Evolutionary conservation across 2,888 invertebrate genomes (phyloP), one percentile per base, ranked within the genome.

Genomic region (Clistopyga incitator): DNA sequence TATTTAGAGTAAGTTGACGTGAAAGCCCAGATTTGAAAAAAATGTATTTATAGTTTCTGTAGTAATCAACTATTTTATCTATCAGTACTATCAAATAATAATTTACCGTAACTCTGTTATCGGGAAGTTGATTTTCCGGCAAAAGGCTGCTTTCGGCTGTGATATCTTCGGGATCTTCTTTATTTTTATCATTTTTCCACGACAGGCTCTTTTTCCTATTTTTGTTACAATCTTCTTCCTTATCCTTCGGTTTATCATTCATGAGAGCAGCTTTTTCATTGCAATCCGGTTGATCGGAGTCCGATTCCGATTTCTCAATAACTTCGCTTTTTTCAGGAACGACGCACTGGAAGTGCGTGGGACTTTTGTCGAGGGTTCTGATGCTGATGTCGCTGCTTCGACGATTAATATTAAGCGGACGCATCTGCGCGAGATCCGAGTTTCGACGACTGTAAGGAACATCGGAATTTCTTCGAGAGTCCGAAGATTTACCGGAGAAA

Each of bases 111-210:
- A 89, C 86, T 86, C 88, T 88, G 45, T 82, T 87, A 20, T 89
- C 89, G 4, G 85, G 47, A 56, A 81, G 65, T 3, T 84, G 83
- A 61, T 84, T 87, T 23, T 92, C 92, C 3, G 92, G 88, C 76
- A 93, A 89, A 34, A 94, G 88, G 52, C 91, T 93, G 25, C 93
- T 92, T 80, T 93, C 93, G 2, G 93, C 93, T 2, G 93, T 93
- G 10, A 92, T 93, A 52, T 93, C 93, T 82, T 93, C 93, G 1
- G 86, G 82, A 25, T 90, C 90, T 67, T 90, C 90, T 42, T 88
- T 90, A 38, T 86, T 89, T 50, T 89, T 90, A 20, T 92, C 91
- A 42, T 87, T 90, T 75, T 93, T 93, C 94, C 94, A 94, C 0
- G 93, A 93, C 23, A 94, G 86, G 71, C 92, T 94, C 80, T 94